Conservation (phyloP, 1,140 invertebrate species). For the Anthonomus grandis region DNA sequence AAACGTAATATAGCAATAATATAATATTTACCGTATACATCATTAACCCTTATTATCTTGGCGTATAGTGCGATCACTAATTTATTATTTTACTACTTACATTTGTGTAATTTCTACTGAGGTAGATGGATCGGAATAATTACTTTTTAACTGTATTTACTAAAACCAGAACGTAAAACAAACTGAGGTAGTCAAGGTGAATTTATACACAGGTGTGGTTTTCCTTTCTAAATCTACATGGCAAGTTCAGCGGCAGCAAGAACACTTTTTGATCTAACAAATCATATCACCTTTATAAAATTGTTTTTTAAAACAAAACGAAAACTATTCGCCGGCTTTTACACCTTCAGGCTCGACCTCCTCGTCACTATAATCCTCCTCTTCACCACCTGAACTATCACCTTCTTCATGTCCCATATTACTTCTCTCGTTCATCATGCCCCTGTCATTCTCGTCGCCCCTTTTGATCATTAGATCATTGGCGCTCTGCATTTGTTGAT, state of each 20-base stretch:
- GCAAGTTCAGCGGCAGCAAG: slow-evolving; percentile 29
- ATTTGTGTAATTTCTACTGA: no score
- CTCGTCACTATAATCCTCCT: slow-evolving; percentile 48
- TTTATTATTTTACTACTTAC: no score
- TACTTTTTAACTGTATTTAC: no score
- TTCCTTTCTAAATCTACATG: no score
- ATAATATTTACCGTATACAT: slow-evolving; percentile 44
- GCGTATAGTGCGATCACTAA: slow-evolving; percentile 31
- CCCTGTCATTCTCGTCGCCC: slow-evolving; percentile 40
- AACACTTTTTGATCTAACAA: no score
- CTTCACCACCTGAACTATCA: slow-evolving; percentile 43
- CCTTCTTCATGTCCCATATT: slow-evolving; percentile 40
- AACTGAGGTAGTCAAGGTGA: no score
- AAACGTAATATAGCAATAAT: slow-evolving; percentile 29
- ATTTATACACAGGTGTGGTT: no score
- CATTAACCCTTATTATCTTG: slow-evolving; percentile 39
- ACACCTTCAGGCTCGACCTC: slow-evolving; percentile 44
- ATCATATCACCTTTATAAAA: no score
- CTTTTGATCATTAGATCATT: slow-evolving; percentile 46
- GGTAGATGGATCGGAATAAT: slow-evolving; percentile 51
- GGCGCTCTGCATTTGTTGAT: slow-evolving; percentile 51
- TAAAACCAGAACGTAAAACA: no score
- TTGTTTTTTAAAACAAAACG: no score
- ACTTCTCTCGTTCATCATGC: slow-evolving; percentile 39
- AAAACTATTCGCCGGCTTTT: slow-evolving; percentile 46